These are phyloP conservation scores for Trichosurus vulpecula DNA, from an alignment of 2,797 vertebrate genomes.

Conservation along the genomic window DNA sequence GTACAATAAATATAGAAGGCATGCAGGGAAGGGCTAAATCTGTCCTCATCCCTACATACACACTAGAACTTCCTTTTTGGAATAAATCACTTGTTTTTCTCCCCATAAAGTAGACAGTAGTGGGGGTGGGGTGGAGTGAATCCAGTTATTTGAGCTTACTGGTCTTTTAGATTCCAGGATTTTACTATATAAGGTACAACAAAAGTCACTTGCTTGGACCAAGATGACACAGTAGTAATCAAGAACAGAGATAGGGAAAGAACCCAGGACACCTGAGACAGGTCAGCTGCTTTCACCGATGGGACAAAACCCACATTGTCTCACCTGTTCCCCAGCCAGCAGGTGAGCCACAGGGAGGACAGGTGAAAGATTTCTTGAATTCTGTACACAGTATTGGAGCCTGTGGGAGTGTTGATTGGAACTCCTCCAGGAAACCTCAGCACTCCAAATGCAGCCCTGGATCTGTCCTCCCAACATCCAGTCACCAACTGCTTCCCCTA, in stretches of 20 bases:
- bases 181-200: neutral
- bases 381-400: neutral
- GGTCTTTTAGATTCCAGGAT: neutral
- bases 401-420: neutral
- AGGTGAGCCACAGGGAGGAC: neutral
- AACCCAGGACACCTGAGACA: neutral
- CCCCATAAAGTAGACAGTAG: neutral
- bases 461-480: neutral
- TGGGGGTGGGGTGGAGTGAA: neutral
- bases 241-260: neutral
- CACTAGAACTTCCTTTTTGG: neutral
- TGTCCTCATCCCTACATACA: neutral
- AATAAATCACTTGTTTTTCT: neutral
- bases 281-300: neutral
- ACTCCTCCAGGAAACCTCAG: neutral
- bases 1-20: neutral
- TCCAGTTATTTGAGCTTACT: neutral
- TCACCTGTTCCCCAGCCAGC: neutral
- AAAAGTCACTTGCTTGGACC: neutral
- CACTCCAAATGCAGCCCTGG: neutral
- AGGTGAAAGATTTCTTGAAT: neutral
- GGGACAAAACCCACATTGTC: neutral
- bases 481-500: neutral
- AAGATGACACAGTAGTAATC: neutral
- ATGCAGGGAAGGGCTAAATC: neutral